Evolutionary conservation across 2,888 invertebrate species (phyloP), one percentile per base, ranked within the genome.

Genomic region (Eilema caniola): DNA sequence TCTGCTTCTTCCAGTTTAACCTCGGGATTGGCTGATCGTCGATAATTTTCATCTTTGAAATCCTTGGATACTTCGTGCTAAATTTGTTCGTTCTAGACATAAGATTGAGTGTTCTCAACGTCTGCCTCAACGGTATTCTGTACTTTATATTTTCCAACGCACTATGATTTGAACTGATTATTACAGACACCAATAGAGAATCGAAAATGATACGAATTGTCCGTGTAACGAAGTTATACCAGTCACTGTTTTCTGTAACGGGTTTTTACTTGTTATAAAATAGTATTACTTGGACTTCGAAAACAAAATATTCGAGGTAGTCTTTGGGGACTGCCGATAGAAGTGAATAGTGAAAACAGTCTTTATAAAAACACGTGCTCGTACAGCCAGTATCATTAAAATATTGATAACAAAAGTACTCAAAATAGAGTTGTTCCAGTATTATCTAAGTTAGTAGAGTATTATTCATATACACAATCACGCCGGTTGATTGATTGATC

Each of bases 101-200:
- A 20, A 25, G 7, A 37, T 1, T 20, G 76, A 86, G 80, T 83
- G 88, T 92, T 91, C 67, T 31, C 67, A 65, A 76, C 77, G 65
- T 57, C 90, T 91, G 88, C 23, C 41, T 47, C 70, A 89, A 87
- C 88, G 85, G 88, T 77, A 84, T 79, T 78, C 74, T 67, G 72
- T 76, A 77, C 76, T 82, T 86, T 81, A 82, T 85, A 83, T 77
- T 85, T 83, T 70, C 76, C 85, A 83, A 89, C 89, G 91, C 90
- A 90, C 90, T 88, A 82, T 86, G 86, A 86, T 90, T 85, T 80
- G 82, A 88, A 85, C 76, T 84, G 85, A 85, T 88, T 86, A 88
- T 89, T 87, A 88, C 75, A 76, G 80, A 84, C 84, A 84, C 83
- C 83, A 86, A 85, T 87, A 85, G 83, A 78, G 82, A 84, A 88